phyloP scores from a whole-genome alignment of 1,140 invertebrate species.

The Glomeris maerens region DNA sequence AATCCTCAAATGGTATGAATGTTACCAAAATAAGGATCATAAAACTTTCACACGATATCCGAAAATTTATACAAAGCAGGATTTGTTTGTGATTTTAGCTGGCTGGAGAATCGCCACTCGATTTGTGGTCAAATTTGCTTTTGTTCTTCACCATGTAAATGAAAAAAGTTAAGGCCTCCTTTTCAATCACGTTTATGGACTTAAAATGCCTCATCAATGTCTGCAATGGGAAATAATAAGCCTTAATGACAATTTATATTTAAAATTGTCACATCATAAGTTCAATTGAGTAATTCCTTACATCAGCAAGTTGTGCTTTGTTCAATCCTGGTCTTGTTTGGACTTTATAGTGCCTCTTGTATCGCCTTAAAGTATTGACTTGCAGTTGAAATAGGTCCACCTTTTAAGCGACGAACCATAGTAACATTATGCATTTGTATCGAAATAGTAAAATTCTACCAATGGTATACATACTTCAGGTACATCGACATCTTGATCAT shows the following conservation, averaged over 20 bases:
- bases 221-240: constrained; percentile 38
- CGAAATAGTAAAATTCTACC: not conserved
- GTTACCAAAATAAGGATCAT: too few relatives aligned
- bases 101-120: not conserved
- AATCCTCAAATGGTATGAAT: too few relatives aligned
- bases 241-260: not conserved
- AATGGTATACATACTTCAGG: constrained; percentile 46
- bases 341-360: constrained; percentile 87
- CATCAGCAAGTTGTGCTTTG: constrained; percentile 88
- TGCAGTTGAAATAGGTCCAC: constrained; percentile 82
- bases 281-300: constrained; percentile 39
- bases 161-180: constrained; percentile 88
- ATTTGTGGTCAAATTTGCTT: constrained; percentile 72
- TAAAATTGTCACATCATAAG: not conserved
- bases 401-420: constrained; percentile 20
- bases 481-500: constrained; percentile 43
- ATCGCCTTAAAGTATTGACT: constrained; percentile 78
- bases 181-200: constrained; percentile 81
- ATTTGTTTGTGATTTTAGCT: too few relatives aligned
- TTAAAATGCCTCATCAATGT: constrained; percentile 87
- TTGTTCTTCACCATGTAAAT: constrained; percentile 92
- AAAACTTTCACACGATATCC: too few relatives aligned
- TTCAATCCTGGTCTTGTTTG: constrained; percentile 75
- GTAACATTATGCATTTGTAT: not conserved
- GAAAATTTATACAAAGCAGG: too few relatives aligned